Conservation (phyloP, 2,113 vertebrate species). For the Chlorodrepanis virens region DNA sequence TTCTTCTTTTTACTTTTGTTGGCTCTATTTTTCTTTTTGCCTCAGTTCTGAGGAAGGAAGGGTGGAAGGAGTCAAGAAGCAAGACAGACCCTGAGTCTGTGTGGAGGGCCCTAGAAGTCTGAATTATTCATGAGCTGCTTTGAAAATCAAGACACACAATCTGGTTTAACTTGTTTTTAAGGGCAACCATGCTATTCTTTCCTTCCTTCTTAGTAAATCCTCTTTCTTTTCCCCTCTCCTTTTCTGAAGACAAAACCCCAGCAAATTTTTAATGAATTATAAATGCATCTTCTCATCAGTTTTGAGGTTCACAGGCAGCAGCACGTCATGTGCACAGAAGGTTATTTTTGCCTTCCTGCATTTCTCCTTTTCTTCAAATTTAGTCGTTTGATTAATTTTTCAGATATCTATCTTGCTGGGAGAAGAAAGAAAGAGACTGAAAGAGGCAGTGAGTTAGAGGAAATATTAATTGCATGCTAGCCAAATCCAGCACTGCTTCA, state of each 20-base stretch:
- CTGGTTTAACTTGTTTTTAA: constrained; percentile 30
- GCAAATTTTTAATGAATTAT: constrained; percentile 68
- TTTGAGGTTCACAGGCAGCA: constrained; percentile 13
- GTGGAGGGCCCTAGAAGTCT: background rate
- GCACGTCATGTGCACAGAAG: background rate
- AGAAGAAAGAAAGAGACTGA: background rate
- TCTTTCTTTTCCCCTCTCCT: background rate
- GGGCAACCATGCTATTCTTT: background rate
- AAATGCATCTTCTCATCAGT: constrained; percentile 21
- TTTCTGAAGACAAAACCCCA: constrained; percentile 49
- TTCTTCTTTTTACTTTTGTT: background rate
- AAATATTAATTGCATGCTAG: background rate
- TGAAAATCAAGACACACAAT: constrained; percentile 14
- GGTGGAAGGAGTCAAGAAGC: background rate
- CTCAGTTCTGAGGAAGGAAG: background rate
- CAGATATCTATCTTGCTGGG: constrained; percentile 34
- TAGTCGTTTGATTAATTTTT: constrained; percentile 65
- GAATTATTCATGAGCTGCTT: constrained; percentile 44
- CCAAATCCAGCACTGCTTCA: background rate
- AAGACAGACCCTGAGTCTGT: background rate
- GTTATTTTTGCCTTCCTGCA: constrained; percentile 20
- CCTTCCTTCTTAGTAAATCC: background rate
- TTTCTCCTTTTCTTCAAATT: constrained; percentile 33
- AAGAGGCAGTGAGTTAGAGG: background rate
- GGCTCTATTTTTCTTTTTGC: background rate